phyloP scores from a whole-genome alignment of 2,113 vertebrate species.

The Desmodus rotundus region DNA sequence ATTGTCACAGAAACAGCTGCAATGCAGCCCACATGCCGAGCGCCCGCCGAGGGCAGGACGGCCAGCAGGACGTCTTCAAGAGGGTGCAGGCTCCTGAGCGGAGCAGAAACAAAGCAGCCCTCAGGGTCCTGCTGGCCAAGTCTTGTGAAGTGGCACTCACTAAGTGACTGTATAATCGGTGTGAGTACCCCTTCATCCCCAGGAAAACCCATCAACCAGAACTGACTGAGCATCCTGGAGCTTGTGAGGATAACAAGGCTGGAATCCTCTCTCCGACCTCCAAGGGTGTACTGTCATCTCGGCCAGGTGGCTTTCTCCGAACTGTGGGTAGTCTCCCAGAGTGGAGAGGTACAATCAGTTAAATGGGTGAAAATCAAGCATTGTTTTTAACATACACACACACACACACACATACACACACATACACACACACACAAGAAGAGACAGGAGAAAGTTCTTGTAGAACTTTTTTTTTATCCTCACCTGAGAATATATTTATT shows the following conservation, averaged over 20 bases:
- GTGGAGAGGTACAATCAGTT: neutral
- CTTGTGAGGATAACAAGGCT: neutral
- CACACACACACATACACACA: neutral
- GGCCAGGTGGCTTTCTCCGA: neutral
- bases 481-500: too few relatives aligned
- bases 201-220: neutral
- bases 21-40: neutral
- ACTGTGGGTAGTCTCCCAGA: neutral
- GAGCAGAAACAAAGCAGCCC: neutral
- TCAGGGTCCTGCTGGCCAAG: neutral
- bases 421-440: neutral
- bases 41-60: neutral
- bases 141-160: neutral
- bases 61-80: neutral
- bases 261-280: neutral
- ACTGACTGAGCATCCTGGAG: neutral
- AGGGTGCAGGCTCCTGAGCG: neutral
- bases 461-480: neutral
- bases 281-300: neutral
- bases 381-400: neutral
- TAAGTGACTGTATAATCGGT: neutral
- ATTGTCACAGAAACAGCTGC: slow-evolving; percentile 10
- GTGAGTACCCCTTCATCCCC: neutral
- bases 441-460: neutral
- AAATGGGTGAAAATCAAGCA: neutral